Percentiles rank a stretch among this genome's conserved stretches.
phyloP scores from a whole-genome alignment of 2,113 vertebrate genomes.

The Pogona vitticeps region DNA sequence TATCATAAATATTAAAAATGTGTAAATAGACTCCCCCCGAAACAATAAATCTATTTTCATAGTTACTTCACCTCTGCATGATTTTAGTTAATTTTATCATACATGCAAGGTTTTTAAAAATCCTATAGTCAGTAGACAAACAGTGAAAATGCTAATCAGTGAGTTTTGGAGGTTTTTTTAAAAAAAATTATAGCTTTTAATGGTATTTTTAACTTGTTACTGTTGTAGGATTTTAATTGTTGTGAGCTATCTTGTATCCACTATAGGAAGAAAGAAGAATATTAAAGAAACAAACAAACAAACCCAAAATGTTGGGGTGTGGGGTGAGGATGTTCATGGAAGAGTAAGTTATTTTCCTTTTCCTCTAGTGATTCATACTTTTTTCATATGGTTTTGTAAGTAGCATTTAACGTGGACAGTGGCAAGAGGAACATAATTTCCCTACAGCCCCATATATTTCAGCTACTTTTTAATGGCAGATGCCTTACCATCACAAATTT shows the following conservation, averaged over 20 bases:
- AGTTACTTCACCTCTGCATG: not conserved
- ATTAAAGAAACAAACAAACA: slow-evolving; percentile 7
- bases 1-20: not conserved
- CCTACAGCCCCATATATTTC: not conserved
- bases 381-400: not conserved
- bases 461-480: slow-evolving; percentile 10
- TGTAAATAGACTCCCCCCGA: not conserved
- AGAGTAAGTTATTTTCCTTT: not conserved
- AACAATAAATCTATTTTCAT: slow-evolving; percentile 28
- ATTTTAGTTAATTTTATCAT: slow-evolving; percentile 5
- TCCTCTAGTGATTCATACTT: not conserved
- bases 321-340: not conserved
- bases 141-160: too few relatives aligned
- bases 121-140: not conserved
- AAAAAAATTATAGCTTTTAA: slow-evolving; percentile 9
- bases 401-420: not conserved
- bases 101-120: not conserved
- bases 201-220: not conserved
- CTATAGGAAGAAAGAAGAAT: too few relatives aligned
- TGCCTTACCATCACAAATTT: slow-evolving; percentile 15
- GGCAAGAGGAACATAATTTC: not conserved
- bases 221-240: too few relatives aligned
- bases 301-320: not conserved
- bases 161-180: too few relatives aligned
- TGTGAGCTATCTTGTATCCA: too few relatives aligned